Conservation (phyloP, 2,113 vertebrate species). For the Martes martes region DNA sequence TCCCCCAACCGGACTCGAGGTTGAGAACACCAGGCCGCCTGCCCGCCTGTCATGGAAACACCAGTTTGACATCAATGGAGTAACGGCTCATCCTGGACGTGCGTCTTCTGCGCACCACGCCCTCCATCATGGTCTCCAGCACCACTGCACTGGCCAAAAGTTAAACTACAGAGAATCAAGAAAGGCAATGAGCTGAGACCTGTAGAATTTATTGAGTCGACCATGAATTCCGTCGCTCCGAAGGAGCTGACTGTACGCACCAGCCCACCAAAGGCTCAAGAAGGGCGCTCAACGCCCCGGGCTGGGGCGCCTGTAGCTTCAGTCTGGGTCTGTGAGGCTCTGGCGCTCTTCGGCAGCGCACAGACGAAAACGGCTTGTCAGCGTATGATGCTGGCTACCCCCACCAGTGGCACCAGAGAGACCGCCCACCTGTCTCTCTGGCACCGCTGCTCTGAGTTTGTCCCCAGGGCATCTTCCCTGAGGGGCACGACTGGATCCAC, state of each 20-base stretch:
- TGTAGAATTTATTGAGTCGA: background rate
- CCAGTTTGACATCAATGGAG: rapidly evolving
- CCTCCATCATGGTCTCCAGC: background rate
- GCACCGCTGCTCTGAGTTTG: background rate
- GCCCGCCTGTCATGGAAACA: background rate
- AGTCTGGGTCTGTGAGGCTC: background rate
- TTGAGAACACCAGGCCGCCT: too few species aligned
- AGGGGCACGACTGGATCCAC: background rate
- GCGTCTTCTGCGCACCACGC: too few species aligned
- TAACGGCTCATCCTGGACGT: background rate
- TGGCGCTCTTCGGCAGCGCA: background rate
- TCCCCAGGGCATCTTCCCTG: background rate
- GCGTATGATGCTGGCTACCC: background rate
- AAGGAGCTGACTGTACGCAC: background rate
- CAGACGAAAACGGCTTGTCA: background rate
- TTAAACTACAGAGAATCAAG: background rate
- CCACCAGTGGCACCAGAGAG: background rate
- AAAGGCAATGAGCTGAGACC: rapidly evolving
- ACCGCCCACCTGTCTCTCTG: background rate
- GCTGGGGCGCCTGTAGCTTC: background rate
- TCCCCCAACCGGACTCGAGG: background rate
- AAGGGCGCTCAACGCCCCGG: background rate
- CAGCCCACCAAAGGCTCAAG: background rate
- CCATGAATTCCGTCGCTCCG: rapidly evolving
- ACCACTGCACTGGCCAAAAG: too few species aligned